phyloP scores from a whole-genome alignment of 2,888 invertebrate species.

The Acholoe squamosa region DNA sequence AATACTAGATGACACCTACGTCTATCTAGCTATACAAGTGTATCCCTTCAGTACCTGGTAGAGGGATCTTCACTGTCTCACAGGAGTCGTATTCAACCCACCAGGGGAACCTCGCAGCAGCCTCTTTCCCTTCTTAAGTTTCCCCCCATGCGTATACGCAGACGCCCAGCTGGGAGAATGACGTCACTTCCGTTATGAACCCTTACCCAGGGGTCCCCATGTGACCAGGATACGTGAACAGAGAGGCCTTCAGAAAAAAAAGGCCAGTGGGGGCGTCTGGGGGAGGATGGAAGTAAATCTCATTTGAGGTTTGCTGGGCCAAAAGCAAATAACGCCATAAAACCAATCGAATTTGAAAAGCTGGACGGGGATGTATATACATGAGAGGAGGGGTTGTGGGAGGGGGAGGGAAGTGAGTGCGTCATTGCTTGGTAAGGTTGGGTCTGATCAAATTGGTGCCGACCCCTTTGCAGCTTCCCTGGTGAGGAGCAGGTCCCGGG shows the following conservation, averaged over 20 bases:
- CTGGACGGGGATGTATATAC: neutral
- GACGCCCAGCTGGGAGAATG: neutral
- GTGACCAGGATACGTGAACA: neutral
- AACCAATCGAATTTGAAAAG: slow-evolving; percentile 24
- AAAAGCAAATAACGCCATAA: slow-evolving; percentile 14
- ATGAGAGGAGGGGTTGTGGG: neutral
- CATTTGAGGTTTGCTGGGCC: neutral
- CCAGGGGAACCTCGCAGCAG: no score
- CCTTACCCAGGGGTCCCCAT: neutral
- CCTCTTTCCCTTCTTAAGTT: no score
- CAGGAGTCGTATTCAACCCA: no score
- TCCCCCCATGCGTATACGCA: neutral
- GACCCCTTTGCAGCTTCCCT: neutral
- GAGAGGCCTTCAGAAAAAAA: neutral
- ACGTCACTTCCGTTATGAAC: neutral
- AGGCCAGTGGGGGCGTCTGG: no score
- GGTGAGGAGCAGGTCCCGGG: neutral
- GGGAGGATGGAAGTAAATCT: neutral
- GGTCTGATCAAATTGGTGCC: slow-evolving; percentile 5
- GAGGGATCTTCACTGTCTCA: no score
- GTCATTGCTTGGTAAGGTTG: no score
- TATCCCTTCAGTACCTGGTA: no score
- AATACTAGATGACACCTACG: no score
- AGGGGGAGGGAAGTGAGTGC: no score
- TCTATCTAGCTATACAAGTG: no score